Evolutionary conservation across 2,888 invertebrate species (phyloP).

Genomic region (Horisme vitalbata): DNA sequence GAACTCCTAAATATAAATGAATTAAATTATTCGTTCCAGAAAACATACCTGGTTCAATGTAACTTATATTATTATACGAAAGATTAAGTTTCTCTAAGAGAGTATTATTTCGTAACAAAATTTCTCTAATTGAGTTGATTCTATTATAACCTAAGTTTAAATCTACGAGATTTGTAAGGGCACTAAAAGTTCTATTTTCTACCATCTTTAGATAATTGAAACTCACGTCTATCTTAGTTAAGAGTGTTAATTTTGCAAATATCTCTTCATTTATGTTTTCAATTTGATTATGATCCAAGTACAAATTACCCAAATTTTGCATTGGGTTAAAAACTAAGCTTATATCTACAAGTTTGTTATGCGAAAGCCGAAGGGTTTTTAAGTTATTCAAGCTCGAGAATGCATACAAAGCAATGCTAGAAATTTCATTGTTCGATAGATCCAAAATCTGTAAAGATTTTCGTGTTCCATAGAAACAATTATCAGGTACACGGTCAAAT

Average conservation of each 20-base stretch:
- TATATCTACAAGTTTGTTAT: constrained; percentile 10
- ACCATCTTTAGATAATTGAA: constrained; percentile 5
- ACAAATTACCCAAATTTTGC: not conserved
- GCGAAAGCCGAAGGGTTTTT: constrained; percentile 1
- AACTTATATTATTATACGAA: constrained; percentile 13
- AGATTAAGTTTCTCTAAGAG: constrained; percentile 1
- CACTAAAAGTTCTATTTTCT: constrained; percentile 9
- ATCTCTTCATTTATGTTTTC: constrained; percentile 3
- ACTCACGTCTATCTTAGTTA: constrained; percentile 10
- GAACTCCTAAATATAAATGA: not conserved
- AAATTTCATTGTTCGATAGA: constrained; percentile 14
- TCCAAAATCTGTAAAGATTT: constrained; percentile 9
- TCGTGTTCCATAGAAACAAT: constrained; percentile 6
- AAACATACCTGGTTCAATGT: constrained; percentile 13
- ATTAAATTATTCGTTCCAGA: constrained; percentile 1
- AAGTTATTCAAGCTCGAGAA: constrained; percentile 5
- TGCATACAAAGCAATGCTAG: constrained; percentile 5
- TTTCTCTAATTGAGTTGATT: constrained; percentile 1
- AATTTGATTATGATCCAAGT: constrained; percentile 9
- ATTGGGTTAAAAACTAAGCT: constrained; percentile 4
- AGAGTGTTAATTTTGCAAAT: not conserved
- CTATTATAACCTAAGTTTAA: constrained; percentile 9
- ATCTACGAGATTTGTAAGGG: constrained; percentile 1
- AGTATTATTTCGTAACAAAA: constrained; percentile 8
- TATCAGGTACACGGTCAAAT: constrained; percentile 1